Conservation (phyloP, 1,140 invertebrate species). For the Thereuonema tuberculata region DNA sequence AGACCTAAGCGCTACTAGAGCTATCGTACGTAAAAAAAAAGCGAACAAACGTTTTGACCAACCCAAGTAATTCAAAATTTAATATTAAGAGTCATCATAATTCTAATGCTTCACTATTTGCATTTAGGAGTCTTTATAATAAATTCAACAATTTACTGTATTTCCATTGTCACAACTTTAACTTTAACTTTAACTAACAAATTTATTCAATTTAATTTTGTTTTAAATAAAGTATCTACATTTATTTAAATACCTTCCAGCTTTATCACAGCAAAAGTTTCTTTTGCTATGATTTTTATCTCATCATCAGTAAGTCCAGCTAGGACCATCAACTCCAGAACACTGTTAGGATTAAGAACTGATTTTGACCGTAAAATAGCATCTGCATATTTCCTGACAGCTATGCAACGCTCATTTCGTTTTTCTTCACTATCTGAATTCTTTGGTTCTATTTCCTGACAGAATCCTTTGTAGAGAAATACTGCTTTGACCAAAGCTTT, state of each 20-base stretch:
- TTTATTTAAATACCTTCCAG: neutral
- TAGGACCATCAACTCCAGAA: conserved; percentile 3
- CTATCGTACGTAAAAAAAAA: no score
- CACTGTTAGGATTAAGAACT: conserved; percentile 5
- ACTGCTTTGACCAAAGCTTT: neutral
- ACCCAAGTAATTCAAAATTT: no score
- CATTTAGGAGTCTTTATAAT: no score
- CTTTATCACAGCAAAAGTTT: conserved; percentile 7
- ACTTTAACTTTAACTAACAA: no score
- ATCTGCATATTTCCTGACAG: conserved; percentile 8
- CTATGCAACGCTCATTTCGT: neutral
- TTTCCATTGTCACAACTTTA: no score
- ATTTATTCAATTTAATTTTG: no score
- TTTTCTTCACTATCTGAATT: neutral
- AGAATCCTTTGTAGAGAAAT: conserved; percentile 5
- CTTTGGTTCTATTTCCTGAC: neutral
- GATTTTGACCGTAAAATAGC: neutral
- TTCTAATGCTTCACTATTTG: no score
- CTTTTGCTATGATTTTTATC: conserved; percentile 1
- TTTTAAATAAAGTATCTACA: no score
- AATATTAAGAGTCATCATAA: no score
- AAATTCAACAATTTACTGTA: no score
- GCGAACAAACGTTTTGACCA: no score
- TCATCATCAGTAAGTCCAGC: neutral
- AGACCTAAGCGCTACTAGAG: no score